These are phyloP conservation scores for Meteorus sp. DNA, from an alignment of 1,140 invertebrate species.

Conservation along the genomic window DNA sequence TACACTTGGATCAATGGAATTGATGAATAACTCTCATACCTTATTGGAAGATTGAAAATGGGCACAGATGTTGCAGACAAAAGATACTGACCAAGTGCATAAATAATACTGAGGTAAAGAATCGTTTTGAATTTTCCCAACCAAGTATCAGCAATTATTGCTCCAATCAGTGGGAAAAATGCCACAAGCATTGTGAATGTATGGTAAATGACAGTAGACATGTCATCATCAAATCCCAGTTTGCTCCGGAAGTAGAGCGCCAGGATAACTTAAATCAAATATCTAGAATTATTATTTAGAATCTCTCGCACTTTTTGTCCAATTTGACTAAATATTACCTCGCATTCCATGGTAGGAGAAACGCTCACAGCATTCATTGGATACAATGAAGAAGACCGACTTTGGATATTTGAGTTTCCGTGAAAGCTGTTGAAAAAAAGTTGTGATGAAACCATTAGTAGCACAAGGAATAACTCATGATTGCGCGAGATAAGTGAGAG, in stretches of 20 bases:
- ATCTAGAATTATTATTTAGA: too few species aligned
- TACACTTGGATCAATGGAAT: too few species aligned
- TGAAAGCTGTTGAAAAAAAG: too few species aligned
- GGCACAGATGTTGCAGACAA: conserved; percentile 72
- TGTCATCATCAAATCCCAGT: conserved; percentile 66
- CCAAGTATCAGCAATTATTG: conserved; percentile 84
- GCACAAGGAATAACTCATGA: too few species aligned
- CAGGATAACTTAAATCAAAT: conserved; percentile 73
- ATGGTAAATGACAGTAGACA: conserved; percentile 82
- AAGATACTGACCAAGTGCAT: conserved; percentile 80
- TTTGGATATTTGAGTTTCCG: conserved; percentile 84
- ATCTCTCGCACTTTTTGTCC: conserved; percentile 16
- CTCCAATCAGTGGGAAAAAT: conserved; percentile 84
- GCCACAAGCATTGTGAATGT: conserved; percentile 81
- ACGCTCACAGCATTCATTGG: conserved; percentile 95
- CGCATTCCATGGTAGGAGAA: conserved; percentile 96
- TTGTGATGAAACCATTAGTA: too few species aligned
- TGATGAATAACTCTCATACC: too few species aligned
- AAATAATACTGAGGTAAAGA: conserved; percentile 84
- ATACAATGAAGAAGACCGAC: conserved; percentile 91
- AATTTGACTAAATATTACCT: conserved; percentile 68
- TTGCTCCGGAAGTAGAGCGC: conserved; percentile 76
- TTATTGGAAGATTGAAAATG: conserved; percentile 62
- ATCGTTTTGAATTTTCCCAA: conserved; percentile 89
- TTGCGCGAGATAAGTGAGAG: too few species aligned